Evolutionary conservation across 2,797 vertebrate species (phyloP).

Genomic region (Sebastes miniatus): DNA sequence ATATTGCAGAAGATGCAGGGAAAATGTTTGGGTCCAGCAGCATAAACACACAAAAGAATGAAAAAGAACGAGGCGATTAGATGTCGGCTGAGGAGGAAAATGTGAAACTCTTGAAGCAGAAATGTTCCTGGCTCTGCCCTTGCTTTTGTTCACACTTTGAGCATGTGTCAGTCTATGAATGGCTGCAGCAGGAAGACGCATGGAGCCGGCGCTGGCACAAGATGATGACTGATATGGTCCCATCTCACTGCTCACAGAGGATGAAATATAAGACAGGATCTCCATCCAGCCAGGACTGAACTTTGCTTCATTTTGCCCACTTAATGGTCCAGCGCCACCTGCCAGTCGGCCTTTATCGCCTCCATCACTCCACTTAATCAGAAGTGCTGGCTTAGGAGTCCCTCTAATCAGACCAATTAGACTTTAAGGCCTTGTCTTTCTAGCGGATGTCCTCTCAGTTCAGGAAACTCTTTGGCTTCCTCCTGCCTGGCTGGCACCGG

Average conservation of each 20-base stretch:
- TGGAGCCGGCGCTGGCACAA: neutral
- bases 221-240: conserved; percentile 49
- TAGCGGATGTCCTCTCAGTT: conserved; percentile 36
- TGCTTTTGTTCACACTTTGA: conserved; percentile 10
- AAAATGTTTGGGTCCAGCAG: conserved; percentile 13
- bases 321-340: conserved; percentile 53
- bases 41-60: conserved; percentile 17
- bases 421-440: conserved; percentile 48
- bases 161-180: conserved; percentile 23
- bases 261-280: conserved; percentile 19
- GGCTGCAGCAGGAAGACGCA: conserved; percentile 28
- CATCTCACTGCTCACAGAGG: conserved; percentile 10
- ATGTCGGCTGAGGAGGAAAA: conserved; percentile 12
- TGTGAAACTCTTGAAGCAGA: conserved; percentile 29
- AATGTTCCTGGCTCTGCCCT: conserved; percentile 23
- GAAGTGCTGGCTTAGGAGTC: conserved; percentile 60
- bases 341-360: conserved; percentile 57
- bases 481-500: conserved; percentile 14
- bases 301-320: conserved; percentile 46
- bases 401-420: conserved; percentile 73
- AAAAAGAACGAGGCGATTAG: conserved; percentile 40
- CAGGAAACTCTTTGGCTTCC: conserved; percentile 40
- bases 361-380: conserved; percentile 71
- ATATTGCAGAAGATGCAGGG: conserved; percentile 17
- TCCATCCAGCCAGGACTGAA: conserved; percentile 6